These are phyloP conservation scores for Himalopsyche anomala DNA, from an alignment of 2,888 invertebrate genomes.

Conservation along the genomic window DNA sequence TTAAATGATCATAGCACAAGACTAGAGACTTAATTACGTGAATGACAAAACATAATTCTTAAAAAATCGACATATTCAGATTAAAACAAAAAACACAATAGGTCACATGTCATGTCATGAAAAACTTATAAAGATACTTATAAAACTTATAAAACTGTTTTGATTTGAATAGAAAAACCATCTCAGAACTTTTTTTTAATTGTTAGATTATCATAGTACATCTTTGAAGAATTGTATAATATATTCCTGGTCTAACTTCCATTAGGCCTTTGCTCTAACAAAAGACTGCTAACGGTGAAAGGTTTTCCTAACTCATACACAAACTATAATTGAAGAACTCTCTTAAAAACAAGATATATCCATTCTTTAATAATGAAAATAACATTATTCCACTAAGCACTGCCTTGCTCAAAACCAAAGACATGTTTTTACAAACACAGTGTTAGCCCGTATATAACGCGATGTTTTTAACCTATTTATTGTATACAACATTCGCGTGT, in stretches of 20 bases:
- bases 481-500: too few relatives aligned
- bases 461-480: neutral
- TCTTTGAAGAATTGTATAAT: neutral
- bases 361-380: neutral
- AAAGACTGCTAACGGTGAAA: slow-evolving; percentile 25
- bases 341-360: neutral
- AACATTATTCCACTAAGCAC: neutral
- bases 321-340: neutral
- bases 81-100: too few relatives aligned
- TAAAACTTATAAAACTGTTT: too few relatives aligned
- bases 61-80: too few relatives aligned
- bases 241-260: slow-evolving; percentile 41
- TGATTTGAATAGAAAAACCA: too few relatives aligned
- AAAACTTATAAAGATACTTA: too few relatives aligned
- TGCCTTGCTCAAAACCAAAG: neutral
- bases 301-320: slow-evolving; percentile 19
- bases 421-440: neutral
- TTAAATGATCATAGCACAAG: too few relatives aligned
- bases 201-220: neutral
- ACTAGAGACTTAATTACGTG: too few relatives aligned
- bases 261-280: slow-evolving; percentile 51
- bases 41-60: too few relatives aligned
- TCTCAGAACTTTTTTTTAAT: neutral
- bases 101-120: too few relatives aligned
- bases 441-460: neutral